These are phyloP conservation scores for Yponomeuta evonymella DNA, from an alignment of 2,888 invertebrate genomes.

Conservation along the genomic window DNA sequence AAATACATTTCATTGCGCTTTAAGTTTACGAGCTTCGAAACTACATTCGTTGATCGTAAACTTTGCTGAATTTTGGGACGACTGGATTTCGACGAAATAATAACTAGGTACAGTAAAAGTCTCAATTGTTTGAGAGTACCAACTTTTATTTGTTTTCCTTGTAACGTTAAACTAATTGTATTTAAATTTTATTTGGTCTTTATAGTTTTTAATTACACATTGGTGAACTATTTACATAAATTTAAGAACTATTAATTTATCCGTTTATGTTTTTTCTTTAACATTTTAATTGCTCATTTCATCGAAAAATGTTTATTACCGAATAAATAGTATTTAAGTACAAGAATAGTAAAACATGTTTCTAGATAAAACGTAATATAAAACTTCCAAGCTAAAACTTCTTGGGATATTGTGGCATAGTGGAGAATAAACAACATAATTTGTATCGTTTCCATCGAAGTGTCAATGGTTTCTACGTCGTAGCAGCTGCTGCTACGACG, in stretches of 20 bases:
- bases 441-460: neutral
- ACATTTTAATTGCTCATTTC: too few relatives aligned
- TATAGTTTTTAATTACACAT: neutral
- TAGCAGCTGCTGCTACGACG: neutral
- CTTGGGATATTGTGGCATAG: neutral
- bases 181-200: conserved; percentile 6
- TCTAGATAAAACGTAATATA: too few relatives aligned
- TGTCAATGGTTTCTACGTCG: neutral
- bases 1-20: neutral
- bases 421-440: neutral
- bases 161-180: conserved; percentile 1
- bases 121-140: neutral
- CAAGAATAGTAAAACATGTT: too few relatives aligned
- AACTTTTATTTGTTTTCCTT: conserved; percentile 9
- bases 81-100: too few relatives aligned
- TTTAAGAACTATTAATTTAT: too few relatives aligned
- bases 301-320: too few relatives aligned
- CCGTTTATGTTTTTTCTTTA: too few relatives aligned
- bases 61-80: too few relatives aligned
- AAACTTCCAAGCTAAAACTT: too few relatives aligned
- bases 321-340: too few relatives aligned
- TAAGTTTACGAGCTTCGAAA: neutral
- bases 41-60: neutral
- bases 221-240: neutral
- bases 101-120: neutral